Percentiles rank a stretch among this genome's conserved stretches.
Conservation (phyloP, 2,113 vertebrate genomes). For the Aix galericulata region DNA sequence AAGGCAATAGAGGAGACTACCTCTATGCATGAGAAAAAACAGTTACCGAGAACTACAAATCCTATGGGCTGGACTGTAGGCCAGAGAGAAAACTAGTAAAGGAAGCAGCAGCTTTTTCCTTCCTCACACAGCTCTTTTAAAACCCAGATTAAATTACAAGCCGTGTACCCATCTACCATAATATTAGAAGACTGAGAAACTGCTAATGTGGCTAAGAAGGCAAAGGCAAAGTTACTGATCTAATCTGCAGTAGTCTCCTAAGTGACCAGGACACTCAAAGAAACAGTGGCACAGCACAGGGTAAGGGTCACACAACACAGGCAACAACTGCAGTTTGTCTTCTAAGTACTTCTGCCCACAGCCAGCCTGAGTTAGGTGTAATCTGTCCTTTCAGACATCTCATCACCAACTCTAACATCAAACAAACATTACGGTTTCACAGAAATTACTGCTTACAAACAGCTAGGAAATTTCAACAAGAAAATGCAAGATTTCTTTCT, state of each 20-base stretch:
- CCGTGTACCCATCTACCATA: accelerated
- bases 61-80: not conserved
- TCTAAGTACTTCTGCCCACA: not conserved
- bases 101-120: not conserved
- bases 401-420: not conserved
- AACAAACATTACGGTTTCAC: not conserved
- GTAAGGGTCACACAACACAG: not conserved
- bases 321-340: accelerated
- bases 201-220: not conserved
- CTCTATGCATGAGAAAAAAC: not conserved
- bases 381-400: not conserved
- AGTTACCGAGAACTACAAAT: not conserved
- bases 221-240: not conserved
- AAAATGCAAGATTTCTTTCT: not conserved
- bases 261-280: not conserved
- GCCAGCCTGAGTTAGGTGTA: not conserved
- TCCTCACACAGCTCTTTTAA: not conserved
- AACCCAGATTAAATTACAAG: not conserved
- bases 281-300: not conserved
- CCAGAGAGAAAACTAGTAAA: not conserved
- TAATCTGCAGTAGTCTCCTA: not conserved
- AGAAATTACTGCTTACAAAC: not conserved
- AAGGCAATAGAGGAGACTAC: not conserved
- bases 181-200: not conserved
- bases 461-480: not conserved